Evolutionary conservation across 2,797 vertebrate species (phyloP), one percentile per base, ranked within the genome.

Genomic region (Passerculus sandwichensis): DNA sequence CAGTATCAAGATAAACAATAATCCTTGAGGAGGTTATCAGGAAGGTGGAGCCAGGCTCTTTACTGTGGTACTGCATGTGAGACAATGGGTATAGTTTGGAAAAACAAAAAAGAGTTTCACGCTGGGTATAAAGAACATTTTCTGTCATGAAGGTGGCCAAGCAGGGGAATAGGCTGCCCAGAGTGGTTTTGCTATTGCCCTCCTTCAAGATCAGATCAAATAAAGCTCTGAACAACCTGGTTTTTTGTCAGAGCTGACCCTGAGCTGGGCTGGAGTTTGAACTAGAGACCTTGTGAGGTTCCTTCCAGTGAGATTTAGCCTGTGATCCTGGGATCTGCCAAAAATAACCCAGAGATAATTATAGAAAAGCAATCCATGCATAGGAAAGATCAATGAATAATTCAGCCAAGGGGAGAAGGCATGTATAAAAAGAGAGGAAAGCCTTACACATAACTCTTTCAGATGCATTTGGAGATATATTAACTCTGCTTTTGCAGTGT

Each of bases 331-430:
- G 23, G 34, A 67, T 34, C n/a, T 85, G 36, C 22, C 72, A 70
- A 79, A 96, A 87, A 65, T 26, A 79, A 40, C 27, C 11, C 30
- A 44, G 47, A 64, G 40, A 60, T 53, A 84, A 67, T 71, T 81
- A 72, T 5, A 85, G 89, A 44, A 93, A 85, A 93, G 65, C 22
- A 82, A 72, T 76, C 34, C 25, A 36, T 48, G 25, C 38, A 32
- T 29, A 91, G 62, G 60, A 84, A 94, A 92, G 40, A 70, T 40
- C 59, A 70, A 56, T 75, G n/a, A 86, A 74, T 81, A 81, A 88
- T 40, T 84, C 51, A 72, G 54, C 66, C 51, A 59, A 78, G 20
- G 4, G 32, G 15, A 82, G 44, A 72, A 70, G 16, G 18, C 1
- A 0, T 7, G 23, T 36, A 48, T 61, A n/a, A 76, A 27, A 56